Percentiles rank a stretch among this genome's conserved stretches.
These are phyloP conservation scores for Falco cherrug DNA, from an alignment of 2,797 vertebrate species.

Conservation along the genomic window DNA sequence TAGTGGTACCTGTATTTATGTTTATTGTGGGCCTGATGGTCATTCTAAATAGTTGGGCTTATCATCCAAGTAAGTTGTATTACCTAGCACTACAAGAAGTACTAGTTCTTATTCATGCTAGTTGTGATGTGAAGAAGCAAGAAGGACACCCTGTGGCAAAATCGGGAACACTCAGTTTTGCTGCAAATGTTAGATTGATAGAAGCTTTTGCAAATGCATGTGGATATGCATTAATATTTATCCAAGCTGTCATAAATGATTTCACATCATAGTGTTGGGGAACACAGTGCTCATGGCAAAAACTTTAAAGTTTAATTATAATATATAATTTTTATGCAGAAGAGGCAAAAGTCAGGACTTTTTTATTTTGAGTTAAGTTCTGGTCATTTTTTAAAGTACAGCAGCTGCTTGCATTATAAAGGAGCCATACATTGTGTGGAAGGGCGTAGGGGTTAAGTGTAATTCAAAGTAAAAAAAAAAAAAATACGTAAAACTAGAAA, in stretches of 20 bases:
- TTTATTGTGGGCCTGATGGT: conserved; percentile 26
- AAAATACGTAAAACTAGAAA: conserved; percentile 50
- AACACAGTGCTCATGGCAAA: conserved; percentile 94
- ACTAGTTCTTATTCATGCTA: conserved; percentile 72
- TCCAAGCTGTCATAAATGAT: conserved; percentile 98
- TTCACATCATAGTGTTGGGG: conserved; percentile 91
- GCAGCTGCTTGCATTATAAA: conserved; percentile 73
- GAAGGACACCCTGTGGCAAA: conserved; percentile 98
- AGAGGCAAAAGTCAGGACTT: conserved; percentile 93
- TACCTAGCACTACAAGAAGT: conserved; percentile 74
- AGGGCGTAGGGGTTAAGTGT: conserved; percentile 57
- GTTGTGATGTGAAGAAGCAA: conserved; percentile 89
- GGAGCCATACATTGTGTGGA: conserved; percentile 40
- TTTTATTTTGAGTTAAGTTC: conserved; percentile 92
- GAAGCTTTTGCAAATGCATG: conserved; percentile 92
- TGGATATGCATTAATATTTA: conserved; percentile 99
- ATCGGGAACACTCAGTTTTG: conserved; percentile 84
- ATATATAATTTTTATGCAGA: conserved; percentile 98
- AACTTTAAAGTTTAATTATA: conserved; percentile 98
- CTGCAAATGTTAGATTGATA: conserved; percentile 89
- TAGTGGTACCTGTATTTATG: not conserved
- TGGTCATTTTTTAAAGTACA: conserved; percentile 83
- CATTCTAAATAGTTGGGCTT: conserved; percentile 65
- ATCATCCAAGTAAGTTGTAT: conserved; percentile 73
- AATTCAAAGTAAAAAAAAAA: conserved; percentile 1